Evolutionary conservation across 2,888 invertebrate species (phyloP), one percentile per base, ranked within the genome.

Genomic region (Andrena minutula): DNA sequence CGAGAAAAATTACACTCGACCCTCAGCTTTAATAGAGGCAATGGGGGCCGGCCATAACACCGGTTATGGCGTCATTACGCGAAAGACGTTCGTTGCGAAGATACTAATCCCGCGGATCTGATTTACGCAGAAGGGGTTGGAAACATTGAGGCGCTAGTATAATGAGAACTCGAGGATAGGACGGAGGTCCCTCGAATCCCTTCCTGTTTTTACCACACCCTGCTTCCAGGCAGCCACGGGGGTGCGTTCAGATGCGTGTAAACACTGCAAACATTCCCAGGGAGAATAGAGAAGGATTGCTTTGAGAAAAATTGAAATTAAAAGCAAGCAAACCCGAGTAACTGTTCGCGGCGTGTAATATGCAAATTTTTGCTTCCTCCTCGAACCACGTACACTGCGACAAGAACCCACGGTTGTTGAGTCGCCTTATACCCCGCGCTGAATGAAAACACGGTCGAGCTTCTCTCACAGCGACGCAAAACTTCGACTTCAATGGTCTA

Each of bases 111-210:
- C 49, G 51, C 56, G 41, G 20, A 28, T 58, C 58, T 87, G 88
- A 87, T 88, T 87, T 79, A 86, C 79, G 69, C 60, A n/a, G 35
- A 53, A 71, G 58, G 64, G 61, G 56, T 72, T 56, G 61, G 60
- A 88, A 81, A 79, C 79, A 87, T 72, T 47, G 30, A 47, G n/a
- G 35, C 10, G 10, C 32, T 1, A 56, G 20, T 49, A 49, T 56
- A 49, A 64, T 56, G 56, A 32, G 53, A 73, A 53, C 35, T 41
- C 16, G 53, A 30, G 23, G 35, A 73, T 53, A 41, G 60, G 26
- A 28, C 3, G 61, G 35, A 10, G 23, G 16, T 49, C 20, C 23
- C 41, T 32, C 7, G 23, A 16, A 75, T 73, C 20, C 16, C 32
- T 20, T 20, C 10, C 23, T 56, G 69, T 56, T 69, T 23, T 58